Percentiles rank a stretch among this genome's conserved stretches.
Conservation (phyloP, 2,113 vertebrate species). For the Propithecus coquereli region DNA sequence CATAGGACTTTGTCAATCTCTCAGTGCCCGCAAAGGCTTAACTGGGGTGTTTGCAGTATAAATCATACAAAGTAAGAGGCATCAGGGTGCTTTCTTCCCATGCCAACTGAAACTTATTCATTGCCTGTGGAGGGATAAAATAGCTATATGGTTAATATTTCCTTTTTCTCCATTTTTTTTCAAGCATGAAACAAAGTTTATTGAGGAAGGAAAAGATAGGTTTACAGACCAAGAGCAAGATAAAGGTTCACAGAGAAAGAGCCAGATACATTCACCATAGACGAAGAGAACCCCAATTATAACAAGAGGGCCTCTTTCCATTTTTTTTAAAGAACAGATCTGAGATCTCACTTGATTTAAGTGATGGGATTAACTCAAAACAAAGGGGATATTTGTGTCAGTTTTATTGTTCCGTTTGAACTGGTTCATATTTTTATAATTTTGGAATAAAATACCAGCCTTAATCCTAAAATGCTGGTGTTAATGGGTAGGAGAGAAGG, state of each 20-base stretch:
- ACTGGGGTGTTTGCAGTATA: not conserved
- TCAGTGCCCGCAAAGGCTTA: slow-evolving; percentile 42
- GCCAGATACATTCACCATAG: no score
- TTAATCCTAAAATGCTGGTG: slow-evolving; percentile 15
- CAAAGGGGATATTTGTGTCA: slow-evolving; percentile 15
- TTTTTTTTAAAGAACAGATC: not conserved
- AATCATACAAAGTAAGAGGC: not conserved
- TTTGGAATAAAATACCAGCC: slow-evolving; percentile 23
- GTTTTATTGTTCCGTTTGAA: slow-evolving; percentile 41
- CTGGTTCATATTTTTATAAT: slow-evolving; percentile 42
- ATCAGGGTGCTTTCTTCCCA: not conserved
- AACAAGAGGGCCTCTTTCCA: no score
- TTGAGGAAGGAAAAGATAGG: no score
- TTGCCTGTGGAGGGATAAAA: not conserved
- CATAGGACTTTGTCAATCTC: slow-evolving; percentile 30
- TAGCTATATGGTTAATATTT: not conserved
- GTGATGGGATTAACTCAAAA: slow-evolving; percentile 32
- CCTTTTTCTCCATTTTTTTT: not conserved
- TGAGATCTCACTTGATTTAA: slow-evolving; percentile 35
- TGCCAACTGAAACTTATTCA: not conserved
- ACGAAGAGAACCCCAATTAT: no score
- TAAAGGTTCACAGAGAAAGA: no score
- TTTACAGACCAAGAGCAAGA: no score
- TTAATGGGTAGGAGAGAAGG: not conserved
- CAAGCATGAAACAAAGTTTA: not conserved